Evolutionary conservation across 2,888 invertebrate genomes (phyloP).

Genomic region (Shargacucullia verbasci): DNA sequence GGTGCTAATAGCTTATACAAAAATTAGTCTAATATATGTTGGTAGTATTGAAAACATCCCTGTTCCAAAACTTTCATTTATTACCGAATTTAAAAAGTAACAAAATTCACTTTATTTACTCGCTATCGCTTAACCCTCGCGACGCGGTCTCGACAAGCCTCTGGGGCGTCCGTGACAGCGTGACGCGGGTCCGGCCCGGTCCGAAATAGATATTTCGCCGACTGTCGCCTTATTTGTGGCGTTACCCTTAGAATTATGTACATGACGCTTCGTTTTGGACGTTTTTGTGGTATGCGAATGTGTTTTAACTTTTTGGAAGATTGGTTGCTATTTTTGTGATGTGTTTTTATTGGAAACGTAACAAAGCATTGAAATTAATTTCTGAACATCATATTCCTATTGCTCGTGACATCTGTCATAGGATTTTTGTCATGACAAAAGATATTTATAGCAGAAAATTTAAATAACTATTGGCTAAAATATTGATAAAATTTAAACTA

Average conservation of each 20-base stretch:
- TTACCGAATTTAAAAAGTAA: not conserved
- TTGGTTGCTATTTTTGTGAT: conserved; percentile 32
- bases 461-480: too few species aligned
- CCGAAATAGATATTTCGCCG: conserved; percentile 85
- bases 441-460: too few species aligned
- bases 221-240: conserved; percentile 76
- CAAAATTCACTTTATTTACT: not conserved
- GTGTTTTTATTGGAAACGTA: not conserved
- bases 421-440: too few species aligned
- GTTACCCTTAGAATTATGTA: conserved; percentile 69
- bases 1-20: too few species aligned
- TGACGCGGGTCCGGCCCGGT: conserved; percentile 85
- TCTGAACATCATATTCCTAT: too few species aligned
- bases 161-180: conserved; percentile 76
- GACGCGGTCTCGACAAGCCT: conserved; percentile 49
- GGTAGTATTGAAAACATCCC: too few species aligned
- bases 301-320: conserved; percentile 19
- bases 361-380: too few species aligned
- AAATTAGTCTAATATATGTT: too few species aligned
- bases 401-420: too few species aligned
- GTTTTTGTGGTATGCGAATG: conserved; percentile 44
- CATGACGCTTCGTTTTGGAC: conserved; percentile 64
- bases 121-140: conserved; percentile 59
- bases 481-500: too few species aligned
- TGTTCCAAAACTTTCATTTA: too few species aligned